A percentile compares a stretch with the other conserved stretches of the same genome.
These are phyloP conservation scores for Mustela lutreola DNA, from an alignment of 2,113 vertebrate species.

Conservation along the genomic window DNA sequence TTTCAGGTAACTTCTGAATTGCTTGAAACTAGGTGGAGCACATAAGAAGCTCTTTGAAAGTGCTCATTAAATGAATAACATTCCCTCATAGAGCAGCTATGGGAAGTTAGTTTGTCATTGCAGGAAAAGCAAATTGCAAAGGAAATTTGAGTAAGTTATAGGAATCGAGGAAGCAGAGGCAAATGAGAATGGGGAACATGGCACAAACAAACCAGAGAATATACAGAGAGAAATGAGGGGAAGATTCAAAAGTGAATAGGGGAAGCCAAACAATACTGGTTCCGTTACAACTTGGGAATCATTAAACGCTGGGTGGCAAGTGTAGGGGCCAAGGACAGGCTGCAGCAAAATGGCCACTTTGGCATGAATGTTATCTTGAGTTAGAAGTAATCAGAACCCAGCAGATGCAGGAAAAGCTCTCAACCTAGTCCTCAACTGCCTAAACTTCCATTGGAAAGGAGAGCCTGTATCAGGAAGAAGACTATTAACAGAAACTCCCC, in stretches of 20 bases:
- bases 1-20: background rate
- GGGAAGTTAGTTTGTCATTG: background rate
- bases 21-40: background rate
- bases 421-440: background rate
- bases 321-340: background rate
- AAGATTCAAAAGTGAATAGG: background rate
- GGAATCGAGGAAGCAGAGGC: background rate
- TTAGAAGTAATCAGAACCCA: background rate
- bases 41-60: background rate
- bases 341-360: background rate
- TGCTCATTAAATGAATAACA: background rate
- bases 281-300: background rate
- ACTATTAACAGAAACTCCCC: background rate
- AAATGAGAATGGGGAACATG: background rate
- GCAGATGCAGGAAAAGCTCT: background rate
- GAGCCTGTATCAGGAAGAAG: background rate
- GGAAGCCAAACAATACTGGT: background rate
- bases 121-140: background rate
- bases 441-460: background rate
- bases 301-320: background rate
- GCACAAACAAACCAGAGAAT: background rate
- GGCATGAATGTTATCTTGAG: background rate
- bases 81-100: background rate
- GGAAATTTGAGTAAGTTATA: background rate
- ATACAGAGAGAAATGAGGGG: background rate